Conservation (phyloP, 2,797 vertebrate species). For the Podarcis lilfordi region DNA sequence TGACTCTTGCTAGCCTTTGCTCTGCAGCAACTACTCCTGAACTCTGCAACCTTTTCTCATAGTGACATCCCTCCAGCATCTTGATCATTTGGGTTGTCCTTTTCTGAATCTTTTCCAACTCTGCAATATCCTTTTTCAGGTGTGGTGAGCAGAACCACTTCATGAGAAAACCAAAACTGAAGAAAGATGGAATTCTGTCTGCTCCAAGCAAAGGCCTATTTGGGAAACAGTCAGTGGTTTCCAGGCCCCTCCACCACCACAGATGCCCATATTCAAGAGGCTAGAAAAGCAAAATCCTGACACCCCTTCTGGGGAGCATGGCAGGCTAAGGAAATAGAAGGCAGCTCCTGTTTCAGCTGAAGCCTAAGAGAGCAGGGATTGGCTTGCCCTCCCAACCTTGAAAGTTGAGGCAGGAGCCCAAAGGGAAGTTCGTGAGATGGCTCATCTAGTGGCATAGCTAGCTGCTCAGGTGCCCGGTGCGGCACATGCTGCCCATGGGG, state of each 20-base stretch:
- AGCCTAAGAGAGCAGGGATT: neutral
- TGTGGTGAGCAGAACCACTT: too few relatives aligned
- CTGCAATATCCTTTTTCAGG: too few relatives aligned
- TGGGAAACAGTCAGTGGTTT: neutral
- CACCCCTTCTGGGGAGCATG: neutral
- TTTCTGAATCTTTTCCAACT: too few relatives aligned
- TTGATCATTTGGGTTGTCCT: too few relatives aligned
- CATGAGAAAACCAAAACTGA: neutral
- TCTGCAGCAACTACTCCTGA: too few relatives aligned
- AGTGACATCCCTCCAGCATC: too few relatives aligned
- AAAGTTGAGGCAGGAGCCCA: neutral
- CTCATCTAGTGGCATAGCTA: too few relatives aligned
- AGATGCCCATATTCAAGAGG: neutral
- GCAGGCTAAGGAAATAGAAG: neutral
- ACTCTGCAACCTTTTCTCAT: too few relatives aligned
- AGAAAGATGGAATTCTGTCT: neutral
- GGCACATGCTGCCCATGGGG: too few relatives aligned
- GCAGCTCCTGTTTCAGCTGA: slow-evolving; percentile 14
- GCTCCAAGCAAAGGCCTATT: neutral
- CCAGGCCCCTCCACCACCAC: neutral
- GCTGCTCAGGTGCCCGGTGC: too few relatives aligned
- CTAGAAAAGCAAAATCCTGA: slow-evolving; percentile 12
- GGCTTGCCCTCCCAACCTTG: neutral
- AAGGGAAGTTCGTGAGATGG: neutral
- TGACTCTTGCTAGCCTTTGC: too few relatives aligned